A percentile compares a stretch with the other conserved stretches of the same genome.
These are phyloP conservation scores for Tilapia sparmanii DNA, from an alignment of 2,113 vertebrate genomes.

Conservation along the genomic window DNA sequence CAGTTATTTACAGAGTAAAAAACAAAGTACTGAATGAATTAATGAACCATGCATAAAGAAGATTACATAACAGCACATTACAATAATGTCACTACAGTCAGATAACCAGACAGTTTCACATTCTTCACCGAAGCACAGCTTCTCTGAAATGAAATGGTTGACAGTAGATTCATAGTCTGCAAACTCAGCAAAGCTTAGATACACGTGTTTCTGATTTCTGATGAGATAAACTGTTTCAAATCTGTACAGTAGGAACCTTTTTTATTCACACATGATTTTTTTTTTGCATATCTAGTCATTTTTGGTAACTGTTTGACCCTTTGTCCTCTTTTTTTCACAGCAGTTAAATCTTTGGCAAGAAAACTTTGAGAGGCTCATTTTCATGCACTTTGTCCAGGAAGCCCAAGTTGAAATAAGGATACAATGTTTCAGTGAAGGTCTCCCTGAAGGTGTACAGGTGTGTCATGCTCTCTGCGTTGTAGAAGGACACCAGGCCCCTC, in stretches of 20 bases:
- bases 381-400: constrained; percentile 77
- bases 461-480: constrained; percentile 75
- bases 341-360: constrained; percentile 72
- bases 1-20: background rate
- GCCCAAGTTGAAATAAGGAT: constrained; percentile 76
- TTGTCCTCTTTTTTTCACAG: background rate
- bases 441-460: constrained; percentile 77
- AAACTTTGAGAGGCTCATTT: constrained; percentile 78
- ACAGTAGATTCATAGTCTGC: constrained; percentile 9
- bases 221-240: background rate
- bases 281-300: background rate
- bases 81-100: background rate
- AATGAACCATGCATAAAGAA: background rate
- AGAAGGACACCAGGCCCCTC: constrained; percentile 77
- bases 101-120: background rate
- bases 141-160: constrained; percentile 4
- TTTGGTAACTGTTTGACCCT: background rate
- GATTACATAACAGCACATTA: background rate
- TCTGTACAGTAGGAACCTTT: background rate
- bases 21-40: background rate
- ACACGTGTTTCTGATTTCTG: background rate
- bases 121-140: constrained; percentile 18
- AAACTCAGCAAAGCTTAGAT: background rate
- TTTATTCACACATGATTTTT: background rate
- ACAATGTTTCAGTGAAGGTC: constrained; percentile 71